Base-by-base conservation (phyloP, 2,888 invertebrate genomes). In the Apomyelois bistriatella region DNA sequence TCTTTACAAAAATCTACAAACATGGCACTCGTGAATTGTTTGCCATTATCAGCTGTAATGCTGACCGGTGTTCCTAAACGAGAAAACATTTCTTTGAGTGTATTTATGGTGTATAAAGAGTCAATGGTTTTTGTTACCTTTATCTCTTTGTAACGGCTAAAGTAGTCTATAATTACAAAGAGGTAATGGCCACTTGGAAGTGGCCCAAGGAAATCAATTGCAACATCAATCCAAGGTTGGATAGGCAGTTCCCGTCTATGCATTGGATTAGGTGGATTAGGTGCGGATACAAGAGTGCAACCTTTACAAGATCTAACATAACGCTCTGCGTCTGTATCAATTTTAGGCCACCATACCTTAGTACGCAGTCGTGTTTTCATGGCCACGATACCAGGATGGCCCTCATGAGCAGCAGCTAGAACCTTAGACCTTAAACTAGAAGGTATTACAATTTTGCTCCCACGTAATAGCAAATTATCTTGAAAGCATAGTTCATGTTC, bases 331-430 rank as follows among this genome's bases (percentile, higher is more conserved):
- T 60, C 54, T 32, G 53, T 58, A 32, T 58, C 58, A 17, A 32
- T 32, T 32, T 32, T 32, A 8, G 32, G 32, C 62, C 58, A 60
- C 62, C 62, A 62, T 2, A 58, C 59, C 40, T 58, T 57, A 1
- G 53, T 47, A 8, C 62, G 50, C 1, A 60, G 40, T 1, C 59
- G 37, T 6, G 47, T 38, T 52, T 60, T 59, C 58, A 56, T 60
- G 17, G 42, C 47, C 0, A 59, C 61, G 10, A 64, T 64, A 6
- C 68, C 66, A 1, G 66, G 63, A 48, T 71, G 71, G 0, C 70
- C 71, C 49, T 72, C 63, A 48, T 74, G 72, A 1, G 65, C 68
- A 12, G 32, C 32, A 9, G 32, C 32, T 32, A 32, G 32, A 4
- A 32, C 8, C 32, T 10, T 32, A 1, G 32, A 32, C 7, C 32